phyloP scores from a whole-genome alignment of 2,888 invertebrate species.

The Drosophila phalerata region DNA sequence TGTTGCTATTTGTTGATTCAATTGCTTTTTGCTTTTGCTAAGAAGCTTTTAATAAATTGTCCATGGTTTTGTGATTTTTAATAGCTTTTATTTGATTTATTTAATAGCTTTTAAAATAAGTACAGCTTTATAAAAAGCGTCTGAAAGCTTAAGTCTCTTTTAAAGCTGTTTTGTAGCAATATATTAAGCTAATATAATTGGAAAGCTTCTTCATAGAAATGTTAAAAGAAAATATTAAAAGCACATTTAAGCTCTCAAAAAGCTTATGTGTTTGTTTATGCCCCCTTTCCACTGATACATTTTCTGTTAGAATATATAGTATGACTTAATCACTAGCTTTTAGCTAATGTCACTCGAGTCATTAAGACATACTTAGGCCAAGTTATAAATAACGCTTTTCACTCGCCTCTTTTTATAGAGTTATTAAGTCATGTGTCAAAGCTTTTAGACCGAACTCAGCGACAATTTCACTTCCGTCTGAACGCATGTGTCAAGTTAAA shows the following conservation, averaged over 20 bases:
- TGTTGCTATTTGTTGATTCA: too few species aligned
- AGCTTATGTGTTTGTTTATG: not conserved
- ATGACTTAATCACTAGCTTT: slow-evolving; percentile 9
- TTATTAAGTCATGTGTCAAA: slow-evolving; percentile 20
- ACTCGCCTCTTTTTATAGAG: slow-evolving; percentile 15
- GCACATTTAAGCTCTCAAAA: too few species aligned
- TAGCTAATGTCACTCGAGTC: not conserved
- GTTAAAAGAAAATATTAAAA: too few species aligned
- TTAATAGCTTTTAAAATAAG: not conserved
- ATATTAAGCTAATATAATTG: too few species aligned
- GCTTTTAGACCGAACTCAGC: slow-evolving; percentile 18
- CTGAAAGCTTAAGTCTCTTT: not conserved
- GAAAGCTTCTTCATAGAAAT: not conserved
- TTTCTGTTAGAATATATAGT: slow-evolving; percentile 2
- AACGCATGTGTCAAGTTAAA: slow-evolving; percentile 43
- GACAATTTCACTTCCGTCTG: slow-evolving; percentile 50
- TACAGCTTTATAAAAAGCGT: not conserved
- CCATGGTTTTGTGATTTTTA: not conserved
- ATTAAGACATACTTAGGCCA: slow-evolving; percentile 1
- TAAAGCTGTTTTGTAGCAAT: not conserved
- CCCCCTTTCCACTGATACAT: not conserved
- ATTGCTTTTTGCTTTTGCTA: too few species aligned
- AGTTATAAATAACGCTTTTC: not conserved
- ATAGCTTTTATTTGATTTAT: too few species aligned
- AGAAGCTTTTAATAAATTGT: not conserved